phyloP scores from a whole-genome alignment of 2,888 invertebrate genomes.

The Ennomos erosarius region DNA sequence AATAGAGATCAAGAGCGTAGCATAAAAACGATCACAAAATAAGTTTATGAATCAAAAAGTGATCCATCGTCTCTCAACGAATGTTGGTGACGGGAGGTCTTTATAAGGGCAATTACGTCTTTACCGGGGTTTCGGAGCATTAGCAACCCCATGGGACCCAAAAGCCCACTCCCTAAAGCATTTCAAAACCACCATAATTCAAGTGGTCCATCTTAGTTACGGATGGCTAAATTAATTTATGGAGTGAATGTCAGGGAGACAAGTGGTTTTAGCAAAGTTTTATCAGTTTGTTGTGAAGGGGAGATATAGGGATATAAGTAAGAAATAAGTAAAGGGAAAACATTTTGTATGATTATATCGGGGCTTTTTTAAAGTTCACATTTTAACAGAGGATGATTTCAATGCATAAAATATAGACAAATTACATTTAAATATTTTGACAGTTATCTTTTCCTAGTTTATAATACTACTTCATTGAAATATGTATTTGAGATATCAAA shows the following conservation, averaged over 20 bases:
- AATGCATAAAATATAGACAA: too few relatives aligned
- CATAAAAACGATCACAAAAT: constrained; percentile 34
- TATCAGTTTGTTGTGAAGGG: background rate
- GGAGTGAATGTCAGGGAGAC: constrained; percentile 24
- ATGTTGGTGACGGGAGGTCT: constrained; percentile 42
- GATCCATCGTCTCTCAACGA: constrained; percentile 49
- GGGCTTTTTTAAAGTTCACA: too few relatives aligned
- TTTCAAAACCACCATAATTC: constrained; percentile 45
- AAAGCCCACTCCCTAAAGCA: constrained; percentile 46
- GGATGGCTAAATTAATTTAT: constrained; percentile 28
- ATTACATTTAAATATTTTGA: too few relatives aligned
- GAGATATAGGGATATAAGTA: too few relatives aligned
- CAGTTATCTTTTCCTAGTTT: too few relatives aligned
- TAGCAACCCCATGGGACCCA: constrained; percentile 61
- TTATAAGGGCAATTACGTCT: constrained; percentile 60
- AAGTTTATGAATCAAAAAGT: constrained; percentile 36
- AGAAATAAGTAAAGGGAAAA: too few relatives aligned
- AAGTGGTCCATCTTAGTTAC: constrained; percentile 43
- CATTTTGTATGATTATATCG: too few relatives aligned
- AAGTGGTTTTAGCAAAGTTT: constrained; percentile 8
- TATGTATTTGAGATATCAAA: too few relatives aligned
- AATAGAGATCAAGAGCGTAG: constrained; percentile 45
- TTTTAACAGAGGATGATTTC: too few relatives aligned
- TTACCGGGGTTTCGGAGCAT: constrained; percentile 56
- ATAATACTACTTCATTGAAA: too few relatives aligned